These are phyloP conservation scores for Agrilus planipennis DNA, from an alignment of 1,140 invertebrate species.

Conservation along the genomic window DNA sequence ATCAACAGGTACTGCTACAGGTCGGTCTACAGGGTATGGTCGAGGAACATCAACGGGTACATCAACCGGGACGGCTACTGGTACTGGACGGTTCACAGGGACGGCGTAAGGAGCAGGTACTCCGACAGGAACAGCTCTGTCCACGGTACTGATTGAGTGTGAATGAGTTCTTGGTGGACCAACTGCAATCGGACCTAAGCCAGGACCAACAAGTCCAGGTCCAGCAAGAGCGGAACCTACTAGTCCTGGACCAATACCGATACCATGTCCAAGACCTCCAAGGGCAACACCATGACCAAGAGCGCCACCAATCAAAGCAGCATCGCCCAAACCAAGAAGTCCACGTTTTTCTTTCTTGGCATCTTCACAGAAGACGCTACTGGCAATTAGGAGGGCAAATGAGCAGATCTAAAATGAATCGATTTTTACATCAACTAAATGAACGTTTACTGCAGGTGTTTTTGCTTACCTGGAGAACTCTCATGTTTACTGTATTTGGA, in stretches of 20 bases:
- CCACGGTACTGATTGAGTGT: constrained; percentile 12
- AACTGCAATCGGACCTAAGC: neutral
- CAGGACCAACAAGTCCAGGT: constrained; percentile 7
- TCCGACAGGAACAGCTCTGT: constrained; percentile 21
- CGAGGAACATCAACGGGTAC: constrained; percentile 28
- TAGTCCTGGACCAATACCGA: constrained; percentile 7
- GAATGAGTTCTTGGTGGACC: neutral
- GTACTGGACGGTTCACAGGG: constrained; percentile 35
- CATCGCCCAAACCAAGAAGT: constrained; percentile 22
- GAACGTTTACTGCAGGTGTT: no score
- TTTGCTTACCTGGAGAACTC: no score
- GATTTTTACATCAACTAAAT: no score
- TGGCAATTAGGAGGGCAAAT: no score
- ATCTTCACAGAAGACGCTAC: constrained; percentile 15
- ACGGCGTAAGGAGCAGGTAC: constrained; percentile 33
- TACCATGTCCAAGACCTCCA: constrained; percentile 6
- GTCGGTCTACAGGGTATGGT: constrained; percentile 24
- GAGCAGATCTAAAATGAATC: no score
- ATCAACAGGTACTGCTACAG: constrained; percentile 18
- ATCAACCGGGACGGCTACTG: constrained; percentile 16
- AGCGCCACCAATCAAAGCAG: constrained; percentile 7
- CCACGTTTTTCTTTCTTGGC: constrained; percentile 23
- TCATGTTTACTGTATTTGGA: no score
- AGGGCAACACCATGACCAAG: constrained; percentile 5
- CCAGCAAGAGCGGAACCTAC: no score